phyloP scores from a whole-genome alignment of 2,888 invertebrate species.

The Myopa testacea region DNA sequence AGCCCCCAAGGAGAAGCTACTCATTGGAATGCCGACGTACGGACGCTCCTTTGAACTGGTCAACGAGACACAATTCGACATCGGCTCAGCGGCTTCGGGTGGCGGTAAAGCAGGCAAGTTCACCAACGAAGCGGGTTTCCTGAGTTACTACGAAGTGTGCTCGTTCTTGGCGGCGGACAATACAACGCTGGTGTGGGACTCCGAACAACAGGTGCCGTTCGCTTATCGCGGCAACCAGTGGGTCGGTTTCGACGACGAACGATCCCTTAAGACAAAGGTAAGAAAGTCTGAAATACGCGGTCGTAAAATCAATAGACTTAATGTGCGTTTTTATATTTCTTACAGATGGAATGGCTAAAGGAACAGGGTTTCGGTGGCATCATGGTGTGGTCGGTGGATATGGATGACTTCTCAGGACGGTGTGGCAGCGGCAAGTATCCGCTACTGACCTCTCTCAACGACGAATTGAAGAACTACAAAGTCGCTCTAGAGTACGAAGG shows the following conservation, averaged over 20 bases:
- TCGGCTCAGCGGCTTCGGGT: slow-evolving; percentile 90
- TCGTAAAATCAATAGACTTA: not conserved
- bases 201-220: slow-evolving; percentile 95
- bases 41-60: slow-evolving; percentile 91
- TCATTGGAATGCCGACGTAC: slow-evolving; percentile 95
- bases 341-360: slow-evolving; percentile 91
- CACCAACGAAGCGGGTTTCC: slow-evolving; percentile 93
- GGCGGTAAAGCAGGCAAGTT: slow-evolving; percentile 89
- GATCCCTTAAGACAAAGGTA: slow-evolving; percentile 92
- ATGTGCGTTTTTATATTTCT: slow-evolving; percentile 36
- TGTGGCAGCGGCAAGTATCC: slow-evolving; percentile 94
- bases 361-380: slow-evolving; percentile 95
- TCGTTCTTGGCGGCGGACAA: slow-evolving; percentile 90
- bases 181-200: slow-evolving; percentile 94
- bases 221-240: slow-evolving; percentile 91
- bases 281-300: slow-evolving; percentile 39
- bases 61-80: slow-evolving; percentile 89
- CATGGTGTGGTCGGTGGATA: slow-evolving; percentile 96
- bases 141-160: slow-evolving; percentile 96
- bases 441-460: slow-evolving; percentile 85
- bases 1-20: slow-evolving; percentile 91
- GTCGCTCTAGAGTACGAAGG: slow-evolving; percentile 87
- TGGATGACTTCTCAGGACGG: slow-evolving; percentile 93
- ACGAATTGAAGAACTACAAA: slow-evolving; percentile 85
- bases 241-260: slow-evolving; percentile 95